A percentile compares a stretch with the other conserved stretches of the same genome.
phyloP scores from a whole-genome alignment of 35 echinoderm and acorn worm species.

The Amphiura filiformis region DNA sequence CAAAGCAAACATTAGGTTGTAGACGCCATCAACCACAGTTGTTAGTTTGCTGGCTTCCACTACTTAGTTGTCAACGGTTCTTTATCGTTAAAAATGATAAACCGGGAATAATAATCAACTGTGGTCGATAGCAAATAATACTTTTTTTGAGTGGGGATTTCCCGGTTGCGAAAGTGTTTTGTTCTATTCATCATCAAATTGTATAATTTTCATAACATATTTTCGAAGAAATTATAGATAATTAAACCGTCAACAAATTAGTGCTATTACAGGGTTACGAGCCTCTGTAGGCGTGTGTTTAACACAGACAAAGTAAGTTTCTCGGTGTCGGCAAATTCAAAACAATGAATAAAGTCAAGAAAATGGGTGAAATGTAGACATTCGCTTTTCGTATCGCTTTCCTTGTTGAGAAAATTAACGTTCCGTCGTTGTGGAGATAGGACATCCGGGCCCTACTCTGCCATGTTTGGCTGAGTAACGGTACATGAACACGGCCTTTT shows the following conservation, averaged over 20 bases:
- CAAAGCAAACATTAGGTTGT: no score
- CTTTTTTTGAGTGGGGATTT: not conserved
- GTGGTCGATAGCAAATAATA: not conserved
- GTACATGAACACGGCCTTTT: no score
- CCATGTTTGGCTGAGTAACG: no score
- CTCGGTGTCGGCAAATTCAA: not conserved
- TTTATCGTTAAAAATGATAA: not conserved
- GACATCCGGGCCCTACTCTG: no score
- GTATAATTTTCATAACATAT: no score
- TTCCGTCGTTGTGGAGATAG: no score
- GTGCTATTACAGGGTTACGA: not conserved
- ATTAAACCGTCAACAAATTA: not conserved
- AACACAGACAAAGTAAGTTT: not conserved
- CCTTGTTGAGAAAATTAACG: no score
- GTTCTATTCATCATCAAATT: no score
- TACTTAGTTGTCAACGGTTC: not conserved
- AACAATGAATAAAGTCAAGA: no score
- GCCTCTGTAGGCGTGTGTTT: not conserved
- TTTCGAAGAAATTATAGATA: not conserved
- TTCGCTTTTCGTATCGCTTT: no score
- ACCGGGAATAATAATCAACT: not conserved
- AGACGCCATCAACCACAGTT: not conserved
- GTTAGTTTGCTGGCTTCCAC: not conserved
- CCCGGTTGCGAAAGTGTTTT: not conserved
- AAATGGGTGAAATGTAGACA: no score